Evolutionary conservation across 2,113 vertebrate species (phyloP), one percentile per base, ranked within the genome.

Genomic region (Anseranas semipalmata): DNA sequence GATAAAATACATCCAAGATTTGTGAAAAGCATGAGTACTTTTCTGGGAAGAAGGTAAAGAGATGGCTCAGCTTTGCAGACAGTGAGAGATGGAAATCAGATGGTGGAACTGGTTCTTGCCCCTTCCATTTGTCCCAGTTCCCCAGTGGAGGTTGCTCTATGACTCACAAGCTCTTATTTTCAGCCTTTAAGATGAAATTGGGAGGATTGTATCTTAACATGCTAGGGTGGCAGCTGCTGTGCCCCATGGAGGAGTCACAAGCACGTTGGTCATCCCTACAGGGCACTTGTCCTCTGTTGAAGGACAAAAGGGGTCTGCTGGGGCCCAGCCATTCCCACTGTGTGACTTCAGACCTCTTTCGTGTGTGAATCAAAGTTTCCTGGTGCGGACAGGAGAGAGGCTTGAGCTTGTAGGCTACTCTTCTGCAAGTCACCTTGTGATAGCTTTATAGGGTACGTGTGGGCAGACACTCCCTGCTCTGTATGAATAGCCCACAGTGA

Each of bases 101-200:
- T 39, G 12, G 41, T 93, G 45, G 45, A 72, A 65, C 56, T 88
- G 53, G 32, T 88, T 94, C 14, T 24, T 94, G 25, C 50, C 88
- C 72, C 37, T 24, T 94, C 67, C 28, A 48, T 87, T 83, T 97
- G 94, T 93, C 85, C 63, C 62, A 80, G 41, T 68, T 95, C 50
- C 62, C 45, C 79, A 80, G 72, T 75, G 95, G 90, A 85, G 85
- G 71, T 66, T 95, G 71, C 90, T 76, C 77, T n/a, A 21, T 97
- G 95, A 97, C 59, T 95, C 92, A 94, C 32, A 73, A 70, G 72
- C 41, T 79, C 75, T 90, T 94, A 73, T 76, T 88, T 95, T 73
- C 63, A 92, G 75, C 79, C 88, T 83, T 91, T 85, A 83, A 90
- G 21, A 53, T 88, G 85, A 88, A 95, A 85, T 41, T 62, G 75